These are phyloP conservation scores for Apteryx owenii DNA, from an alignment of 2,113 vertebrate genomes.

Conservation along the genomic window DNA sequence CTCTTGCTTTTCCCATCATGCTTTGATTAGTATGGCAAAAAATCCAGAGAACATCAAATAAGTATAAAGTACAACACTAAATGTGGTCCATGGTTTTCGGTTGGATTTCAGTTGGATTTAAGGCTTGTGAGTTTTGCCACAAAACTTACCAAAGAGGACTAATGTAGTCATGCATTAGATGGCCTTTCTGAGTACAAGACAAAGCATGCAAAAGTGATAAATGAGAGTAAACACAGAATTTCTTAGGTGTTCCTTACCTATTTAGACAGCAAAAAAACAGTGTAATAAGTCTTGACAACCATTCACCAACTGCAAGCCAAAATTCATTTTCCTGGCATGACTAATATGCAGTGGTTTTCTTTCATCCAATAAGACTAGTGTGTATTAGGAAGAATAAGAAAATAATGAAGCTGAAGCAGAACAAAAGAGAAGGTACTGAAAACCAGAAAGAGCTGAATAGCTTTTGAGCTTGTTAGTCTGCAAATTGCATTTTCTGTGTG, in stretches of 20 bases:
- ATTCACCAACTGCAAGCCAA: background rate
- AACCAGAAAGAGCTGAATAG: background rate
- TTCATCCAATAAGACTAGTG: background rate
- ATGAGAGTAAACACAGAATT: background rate
- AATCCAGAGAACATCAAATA: background rate
- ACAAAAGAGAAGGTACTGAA: background rate
- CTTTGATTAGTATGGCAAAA: background rate
- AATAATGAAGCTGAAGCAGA: slow-evolving; percentile 12
- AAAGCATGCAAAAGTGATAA: background rate
- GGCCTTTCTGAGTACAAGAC: background rate
- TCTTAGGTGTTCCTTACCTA: background rate
- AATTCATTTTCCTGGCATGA: background rate
- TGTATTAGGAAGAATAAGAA: background rate
- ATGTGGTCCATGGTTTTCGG: background rate
- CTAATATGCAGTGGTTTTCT: background rate
- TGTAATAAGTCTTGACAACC: background rate
- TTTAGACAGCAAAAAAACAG: background rate
- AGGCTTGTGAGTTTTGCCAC: background rate
- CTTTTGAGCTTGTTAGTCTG: background rate
- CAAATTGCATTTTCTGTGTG: background rate
- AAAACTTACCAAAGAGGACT: background rate
- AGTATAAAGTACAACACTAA: background rate
- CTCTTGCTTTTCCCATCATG: background rate
- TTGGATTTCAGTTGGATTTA: background rate
- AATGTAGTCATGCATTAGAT: background rate